These are phyloP conservation scores for Rhipidura dahli DNA, from an alignment of 2,113 vertebrate genomes.

Conservation along the genomic window DNA sequence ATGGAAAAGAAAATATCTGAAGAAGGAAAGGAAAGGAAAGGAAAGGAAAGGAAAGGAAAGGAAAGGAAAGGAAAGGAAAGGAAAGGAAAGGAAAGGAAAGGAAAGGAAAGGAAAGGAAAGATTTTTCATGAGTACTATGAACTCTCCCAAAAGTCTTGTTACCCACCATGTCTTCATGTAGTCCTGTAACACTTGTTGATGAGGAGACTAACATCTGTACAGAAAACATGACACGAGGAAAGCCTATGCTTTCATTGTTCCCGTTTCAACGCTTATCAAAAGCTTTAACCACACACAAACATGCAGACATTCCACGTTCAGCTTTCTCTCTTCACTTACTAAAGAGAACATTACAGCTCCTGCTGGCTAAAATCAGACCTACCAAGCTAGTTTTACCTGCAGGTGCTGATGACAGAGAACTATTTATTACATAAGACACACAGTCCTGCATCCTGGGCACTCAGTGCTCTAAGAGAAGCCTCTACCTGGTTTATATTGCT, in stretches of 20 bases:
- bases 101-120: neutral
- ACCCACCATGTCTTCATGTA: neutral
- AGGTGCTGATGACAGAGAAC: neutral
- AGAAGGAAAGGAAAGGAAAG: neutral
- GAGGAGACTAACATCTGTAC: neutral
- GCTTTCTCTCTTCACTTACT: neutral
- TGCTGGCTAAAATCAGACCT: conserved; percentile 9
- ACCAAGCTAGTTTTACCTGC: neutral
- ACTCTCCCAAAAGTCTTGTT: neutral
- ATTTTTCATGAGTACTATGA: neutral
- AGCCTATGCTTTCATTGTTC: neutral
- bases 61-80: neutral
- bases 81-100: neutral
- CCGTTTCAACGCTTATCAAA: neutral
- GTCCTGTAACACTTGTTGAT: neutral
- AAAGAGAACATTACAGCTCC: neutral
- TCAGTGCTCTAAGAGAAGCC: neutral
- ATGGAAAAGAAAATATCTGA: neutral
- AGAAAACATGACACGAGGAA: neutral
- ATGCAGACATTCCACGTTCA: neutral
- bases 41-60: neutral
- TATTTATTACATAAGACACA: neutral
- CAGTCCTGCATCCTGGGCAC: neutral
- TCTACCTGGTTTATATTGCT: neutral
- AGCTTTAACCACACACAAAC: neutral